phyloP scores from a whole-genome alignment of 2,113 vertebrate species.

The human region DNA sequence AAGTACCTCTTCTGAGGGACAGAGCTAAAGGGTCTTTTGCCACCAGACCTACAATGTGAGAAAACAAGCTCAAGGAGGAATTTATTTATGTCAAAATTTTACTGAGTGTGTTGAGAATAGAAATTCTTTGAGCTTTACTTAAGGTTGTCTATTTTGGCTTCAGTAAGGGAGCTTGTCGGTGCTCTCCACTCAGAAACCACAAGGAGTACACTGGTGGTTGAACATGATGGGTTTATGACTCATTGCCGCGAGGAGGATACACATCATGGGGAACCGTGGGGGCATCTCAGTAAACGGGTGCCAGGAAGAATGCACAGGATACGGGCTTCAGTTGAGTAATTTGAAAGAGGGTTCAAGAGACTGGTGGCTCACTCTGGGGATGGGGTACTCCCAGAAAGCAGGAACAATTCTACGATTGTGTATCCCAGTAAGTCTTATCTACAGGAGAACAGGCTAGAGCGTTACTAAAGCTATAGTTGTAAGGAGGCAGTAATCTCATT shows the following conservation, averaged over 20 bases:
- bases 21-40: neutral
- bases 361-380: neutral
- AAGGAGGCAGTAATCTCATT: neutral
- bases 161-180: neutral
- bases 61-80: neutral
- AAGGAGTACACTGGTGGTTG: neutral
- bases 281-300: neutral
- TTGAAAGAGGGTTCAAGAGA: neutral
- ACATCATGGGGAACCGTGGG: fast-evolving
- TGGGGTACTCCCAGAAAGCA: neutral
- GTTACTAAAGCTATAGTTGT: neutral
- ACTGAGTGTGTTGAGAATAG: neutral
- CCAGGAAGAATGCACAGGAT: neutral
- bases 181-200: neutral
- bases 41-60: neutral
- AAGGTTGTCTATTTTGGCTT: neutral
- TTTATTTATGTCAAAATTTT: neutral
- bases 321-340: neutral
- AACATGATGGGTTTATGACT: neutral
- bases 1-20: neutral
- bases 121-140: neutral
- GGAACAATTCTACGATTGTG: neutral
- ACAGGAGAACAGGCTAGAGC: neutral
- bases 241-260: fast-evolving
- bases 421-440: neutral